Evolutionary conservation across 2,888 invertebrate species (phyloP).

Genomic region (Eupithecia vulgata): DNA sequence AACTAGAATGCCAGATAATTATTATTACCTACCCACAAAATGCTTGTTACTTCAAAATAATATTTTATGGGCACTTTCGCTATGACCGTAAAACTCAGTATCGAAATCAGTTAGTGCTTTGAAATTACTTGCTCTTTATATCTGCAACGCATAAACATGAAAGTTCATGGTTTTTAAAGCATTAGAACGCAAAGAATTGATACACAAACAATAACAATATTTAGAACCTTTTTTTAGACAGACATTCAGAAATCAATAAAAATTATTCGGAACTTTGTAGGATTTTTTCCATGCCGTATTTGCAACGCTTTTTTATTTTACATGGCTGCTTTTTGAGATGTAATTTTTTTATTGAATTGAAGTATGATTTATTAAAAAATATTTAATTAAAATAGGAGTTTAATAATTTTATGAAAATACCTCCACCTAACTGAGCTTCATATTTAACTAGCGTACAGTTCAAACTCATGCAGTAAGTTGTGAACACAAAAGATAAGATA

Average conservation of each 20-base stretch:
- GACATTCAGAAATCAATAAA: neutral
- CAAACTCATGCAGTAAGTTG: neutral
- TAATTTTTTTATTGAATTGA: neutral
- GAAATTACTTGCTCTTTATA: neutral
- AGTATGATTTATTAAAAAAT: too few relatives aligned
- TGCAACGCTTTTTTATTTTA: neutral
- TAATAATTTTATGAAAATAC: too few relatives aligned
- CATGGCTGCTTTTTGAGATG: neutral
- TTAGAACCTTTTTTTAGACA: neutral
- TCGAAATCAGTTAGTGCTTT: neutral
- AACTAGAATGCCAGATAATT: too few relatives aligned
- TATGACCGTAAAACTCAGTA: neutral
- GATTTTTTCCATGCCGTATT: neutral
- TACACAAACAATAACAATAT: neutral
- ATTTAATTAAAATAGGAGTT: too few relatives aligned
- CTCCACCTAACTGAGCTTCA: too few relatives aligned
- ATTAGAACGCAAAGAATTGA: neutral
- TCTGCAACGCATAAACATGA: neutral
- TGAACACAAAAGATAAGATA: neutral
- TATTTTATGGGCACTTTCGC: neutral
- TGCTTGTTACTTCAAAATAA: neutral
- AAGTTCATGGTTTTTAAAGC: neutral
- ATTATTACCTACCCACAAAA: too few relatives aligned
- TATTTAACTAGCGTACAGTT: neutral
- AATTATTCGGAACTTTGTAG: neutral